Conservation (phyloP, 2,888 invertebrate genomes). For the Leucophenga maculata region DNA sequence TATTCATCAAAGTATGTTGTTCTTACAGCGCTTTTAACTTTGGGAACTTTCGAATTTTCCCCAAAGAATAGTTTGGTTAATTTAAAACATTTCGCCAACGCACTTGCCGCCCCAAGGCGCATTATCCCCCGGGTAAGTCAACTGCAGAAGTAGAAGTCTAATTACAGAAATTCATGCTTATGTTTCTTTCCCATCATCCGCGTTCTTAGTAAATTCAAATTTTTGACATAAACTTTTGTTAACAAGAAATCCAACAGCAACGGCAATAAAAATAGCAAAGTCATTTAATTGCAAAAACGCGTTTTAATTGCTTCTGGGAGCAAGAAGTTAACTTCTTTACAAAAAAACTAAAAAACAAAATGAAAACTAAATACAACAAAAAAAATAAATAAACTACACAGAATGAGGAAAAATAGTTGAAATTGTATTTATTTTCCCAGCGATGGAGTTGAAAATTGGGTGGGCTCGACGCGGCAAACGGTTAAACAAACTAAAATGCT, state of each 20-base stretch:
- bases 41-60: slow-evolving; percentile 8
- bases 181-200: not conserved
- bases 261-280: slow-evolving; percentile 55
- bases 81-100: slow-evolving; percentile 60
- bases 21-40: slow-evolving; percentile 4
- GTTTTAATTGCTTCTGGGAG: slow-evolving; percentile 59
- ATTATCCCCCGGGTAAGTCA: slow-evolving; percentile 34
- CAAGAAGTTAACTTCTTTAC: not conserved
- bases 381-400: not conserved
- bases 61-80: slow-evolving; percentile 44
- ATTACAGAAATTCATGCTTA: slow-evolving; percentile 58
- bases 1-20: not conserved
- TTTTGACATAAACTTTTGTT: slow-evolving; percentile 64
- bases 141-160: slow-evolving; percentile 56
- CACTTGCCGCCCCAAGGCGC: not conserved
- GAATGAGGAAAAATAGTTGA: slow-evolving; percentile 1
- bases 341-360: not conserved
- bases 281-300: slow-evolving; percentile 64
- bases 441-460: slow-evolving; percentile 9
- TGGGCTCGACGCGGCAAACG: not conserved
- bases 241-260: slow-evolving; percentile 50
- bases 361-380: not conserved
- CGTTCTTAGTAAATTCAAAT: slow-evolving; percentile 50
- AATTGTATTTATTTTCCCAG: slow-evolving; percentile 15
- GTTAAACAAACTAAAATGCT: slow-evolving; percentile 3